A percentile compares a stretch with the other conserved stretches of the same genome.
phyloP scores from a whole-genome alignment of 1,140 invertebrate genomes.

The Tetramorium parvispinum region DNA sequence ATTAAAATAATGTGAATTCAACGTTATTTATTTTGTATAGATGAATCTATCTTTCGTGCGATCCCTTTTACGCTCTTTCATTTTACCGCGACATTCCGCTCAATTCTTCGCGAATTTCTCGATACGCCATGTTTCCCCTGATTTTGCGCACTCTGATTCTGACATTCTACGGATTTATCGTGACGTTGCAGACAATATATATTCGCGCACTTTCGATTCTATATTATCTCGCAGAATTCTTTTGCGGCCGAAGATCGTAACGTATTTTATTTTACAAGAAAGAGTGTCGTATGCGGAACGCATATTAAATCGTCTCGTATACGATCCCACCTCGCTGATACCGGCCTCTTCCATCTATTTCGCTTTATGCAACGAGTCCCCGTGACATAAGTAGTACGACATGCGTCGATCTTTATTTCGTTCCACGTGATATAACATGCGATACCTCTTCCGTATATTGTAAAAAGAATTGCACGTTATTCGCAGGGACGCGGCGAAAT shows the following conservation, averaged over 20 bases:
- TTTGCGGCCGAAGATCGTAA: neutral
- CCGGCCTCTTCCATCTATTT: neutral
- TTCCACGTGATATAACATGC: neutral
- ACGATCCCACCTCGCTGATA: neutral
- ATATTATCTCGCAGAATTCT: slow-evolving; percentile 7
- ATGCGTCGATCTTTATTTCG: neutral
- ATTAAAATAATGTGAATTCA: too few relatives aligned
- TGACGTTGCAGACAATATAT: slow-evolving; percentile 4
- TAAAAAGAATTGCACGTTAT: neutral
- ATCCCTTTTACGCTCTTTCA: neutral
- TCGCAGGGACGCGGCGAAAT: neutral
- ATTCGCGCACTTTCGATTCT: neutral
- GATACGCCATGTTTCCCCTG: neutral
- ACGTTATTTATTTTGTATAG: neutral
- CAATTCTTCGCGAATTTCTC: slow-evolving; percentile 1
- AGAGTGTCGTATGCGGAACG: neutral
- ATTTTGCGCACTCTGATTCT: slow-evolving; percentile 4
- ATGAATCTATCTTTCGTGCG: neutral
- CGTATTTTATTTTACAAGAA: neutral
- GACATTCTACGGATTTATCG: slow-evolving; percentile 14
- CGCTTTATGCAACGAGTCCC: neutral
- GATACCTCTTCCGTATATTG: neutral
- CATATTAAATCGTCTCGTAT: slow-evolving; percentile 14
- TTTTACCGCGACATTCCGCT: neutral
- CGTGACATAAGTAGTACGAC: neutral